These are phyloP conservation scores for Conus canariensis DNA, from an alignment of 2,888 invertebrate genomes.

Conservation along the genomic window DNA sequence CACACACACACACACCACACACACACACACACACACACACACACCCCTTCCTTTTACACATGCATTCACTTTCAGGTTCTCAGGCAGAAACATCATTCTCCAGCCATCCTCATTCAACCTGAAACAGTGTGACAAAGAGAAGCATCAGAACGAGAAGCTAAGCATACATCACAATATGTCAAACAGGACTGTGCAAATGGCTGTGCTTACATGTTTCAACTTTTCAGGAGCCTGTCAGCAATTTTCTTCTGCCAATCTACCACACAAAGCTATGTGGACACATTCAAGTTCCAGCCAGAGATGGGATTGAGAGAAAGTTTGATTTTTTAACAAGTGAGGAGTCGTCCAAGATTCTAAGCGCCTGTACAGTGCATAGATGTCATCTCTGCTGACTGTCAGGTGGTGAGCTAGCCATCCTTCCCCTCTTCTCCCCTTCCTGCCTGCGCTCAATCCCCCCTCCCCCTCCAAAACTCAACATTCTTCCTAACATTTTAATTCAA, in stretches of 20 bases:
- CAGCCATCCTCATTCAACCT: slow-evolving; percentile 22
- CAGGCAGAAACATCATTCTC: not conserved
- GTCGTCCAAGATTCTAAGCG: no score
- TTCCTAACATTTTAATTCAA: no score
- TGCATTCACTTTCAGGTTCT: not conserved
- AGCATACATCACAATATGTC: not conserved
- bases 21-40: slow-evolving; percentile 13
- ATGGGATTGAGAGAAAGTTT: no score
- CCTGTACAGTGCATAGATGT: no score
- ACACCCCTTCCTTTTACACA: not conserved
- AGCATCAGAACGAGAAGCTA: slow-evolving; percentile 18
- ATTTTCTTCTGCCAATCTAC: not conserved
- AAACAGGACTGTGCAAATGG: not conserved
- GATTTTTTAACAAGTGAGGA: no score
- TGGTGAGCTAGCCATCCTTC: no score
- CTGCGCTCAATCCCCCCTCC: no score
- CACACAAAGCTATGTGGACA: not conserved
- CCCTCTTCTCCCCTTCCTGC: no score
- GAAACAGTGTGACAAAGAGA: slow-evolving; percentile 2
- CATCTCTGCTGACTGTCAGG: no score
- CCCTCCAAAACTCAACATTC: no score
- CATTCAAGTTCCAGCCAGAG: not conserved
- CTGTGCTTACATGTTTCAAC: slow-evolving; percentile 2
- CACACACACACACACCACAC: not conserved
- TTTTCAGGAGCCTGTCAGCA: not conserved